Evolutionary conservation across 2,797 vertebrate species (phyloP), one percentile per base, ranked within the genome.

Genomic region (Scomberomorus guttatus): DNA sequence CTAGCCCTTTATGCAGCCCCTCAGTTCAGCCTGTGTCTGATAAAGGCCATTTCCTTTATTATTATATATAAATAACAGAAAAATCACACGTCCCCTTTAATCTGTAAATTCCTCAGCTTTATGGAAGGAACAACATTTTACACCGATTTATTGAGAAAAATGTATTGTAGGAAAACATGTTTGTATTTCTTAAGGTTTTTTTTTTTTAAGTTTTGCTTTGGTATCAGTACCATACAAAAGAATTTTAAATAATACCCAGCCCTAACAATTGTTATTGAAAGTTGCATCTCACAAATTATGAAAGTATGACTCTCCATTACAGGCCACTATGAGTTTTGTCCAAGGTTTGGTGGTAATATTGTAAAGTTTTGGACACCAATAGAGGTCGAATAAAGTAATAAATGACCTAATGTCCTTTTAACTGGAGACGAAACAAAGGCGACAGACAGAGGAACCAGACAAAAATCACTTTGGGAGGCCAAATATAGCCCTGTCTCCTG

Each of bases 351-450:
- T 1, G 2, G 32, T 17, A 50, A 25, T 59, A 13, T n/a, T 22
- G 12, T 44, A 15, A 52, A 44, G 52, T 39, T 15, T 22, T 50
- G n/a, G 24, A 56, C 0, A 0, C 20, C 42, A 60, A 11, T 1
- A 3, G 4, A 50, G 29, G 58, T n/a, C 2, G 5, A 68, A 55
- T 10, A 14, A 60, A 24, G 22, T 50, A 15, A 66, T 12, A 3
- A 71, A 65, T 8, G 0, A 52, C 27, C 44, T 5, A 63, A 78
- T 60, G 29, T 59, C 34, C 32, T 34, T 52, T 80, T 52, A 32
- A 62, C 24, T 4, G 27, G 50, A 22, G 46, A 27, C n/a, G 63
- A 77, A 67, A 77, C 3, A 72, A 59, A 50, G 0, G 60, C 60
- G 29, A 24, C 44, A 39, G 27, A 62, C 20, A 32, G 11, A 52